These are phyloP conservation scores for Phocides pigmalion DNA, from an alignment of 1,140 invertebrate genomes.

Conservation along the genomic window DNA sequence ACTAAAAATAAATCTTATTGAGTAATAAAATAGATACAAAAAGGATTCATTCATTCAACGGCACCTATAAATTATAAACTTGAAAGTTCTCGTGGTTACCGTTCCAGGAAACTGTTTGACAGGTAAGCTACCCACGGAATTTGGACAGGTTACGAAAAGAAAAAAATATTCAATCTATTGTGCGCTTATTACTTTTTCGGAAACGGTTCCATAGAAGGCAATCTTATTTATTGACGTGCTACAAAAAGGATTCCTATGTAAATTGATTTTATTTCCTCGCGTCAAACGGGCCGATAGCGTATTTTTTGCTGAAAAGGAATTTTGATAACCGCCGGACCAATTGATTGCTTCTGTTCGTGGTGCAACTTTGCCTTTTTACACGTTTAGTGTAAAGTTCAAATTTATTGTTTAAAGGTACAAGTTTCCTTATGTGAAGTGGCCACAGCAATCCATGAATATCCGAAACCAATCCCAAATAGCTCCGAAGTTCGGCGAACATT, in stretches of 20 bases:
- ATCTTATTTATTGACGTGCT: slow-evolving; percentile 54
- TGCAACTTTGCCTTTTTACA: no score
- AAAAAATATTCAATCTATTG: slow-evolving; percentile 40
- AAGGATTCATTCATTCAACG: slow-evolving; percentile 23
- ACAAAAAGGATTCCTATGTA: slow-evolving; percentile 64
- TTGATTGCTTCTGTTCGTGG: no score
- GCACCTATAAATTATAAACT: slow-evolving; percentile 11
- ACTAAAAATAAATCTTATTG: slow-evolving; percentile 12
- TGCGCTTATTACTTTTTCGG: slow-evolving; percentile 43
- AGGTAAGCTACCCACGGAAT: slow-evolving; percentile 32
- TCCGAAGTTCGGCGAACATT: no score
- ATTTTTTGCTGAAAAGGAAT: slow-evolving; percentile 25
- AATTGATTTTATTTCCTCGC: slow-evolving; percentile 50
- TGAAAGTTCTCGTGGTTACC: slow-evolving; percentile 27
- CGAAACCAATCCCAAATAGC: no score
- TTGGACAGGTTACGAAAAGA: slow-evolving; percentile 9
- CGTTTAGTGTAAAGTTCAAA: no score
- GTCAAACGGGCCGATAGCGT: slow-evolving; percentile 47
- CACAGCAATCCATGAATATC: no score
- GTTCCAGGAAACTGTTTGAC: slow-evolving; percentile 40
- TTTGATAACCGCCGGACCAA: not conserved
- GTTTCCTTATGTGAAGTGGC: no score
- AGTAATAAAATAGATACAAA: slow-evolving; percentile 10
- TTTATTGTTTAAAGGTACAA: no score
- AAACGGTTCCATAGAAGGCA: slow-evolving; percentile 41